Evolutionary conservation across 2,113 vertebrate species (phyloP), one percentile per base, ranked within the genome.

Genomic region (Poeciliopsis turrubarensis): DNA sequence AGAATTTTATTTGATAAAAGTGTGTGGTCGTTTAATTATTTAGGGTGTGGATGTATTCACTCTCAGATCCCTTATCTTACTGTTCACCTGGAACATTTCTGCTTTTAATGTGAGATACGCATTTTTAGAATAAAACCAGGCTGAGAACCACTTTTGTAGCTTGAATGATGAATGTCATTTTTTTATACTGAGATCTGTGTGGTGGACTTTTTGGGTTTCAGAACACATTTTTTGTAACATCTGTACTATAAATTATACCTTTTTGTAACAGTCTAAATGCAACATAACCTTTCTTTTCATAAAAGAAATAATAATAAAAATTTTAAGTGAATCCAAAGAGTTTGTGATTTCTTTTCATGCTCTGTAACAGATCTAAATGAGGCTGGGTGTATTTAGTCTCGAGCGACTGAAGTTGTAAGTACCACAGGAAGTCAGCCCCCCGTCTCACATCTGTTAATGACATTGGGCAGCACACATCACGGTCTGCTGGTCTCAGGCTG

Each of bases 391-490:
- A 17, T 78, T 67, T 78, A 27, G 32, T 15, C 65, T 14, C 54
- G 31, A 41, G 72, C 65, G 7, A 39, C 31, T 41, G 41, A 63
- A 25, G 65, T 70, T 73, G 44, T 66, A 77, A 78, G 51, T 65
- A 65, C 65, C 60, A 78, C 78, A 90, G 89, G 89, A 93, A 92
- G 75, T 84, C 81, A 72, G 64, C 85, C 75, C 70, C 79, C 86
- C 71, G 65, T 78, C 37, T 85, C 73, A 90, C 94, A 94, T 94
- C 93, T 95, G 93, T 84, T 87, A 88, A 89, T 80, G 68, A 15
- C 80, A 91, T 94, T 92, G 81, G 66, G 86, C 89, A 90, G 89
- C 39, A 92, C 90, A 80, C 82, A 71, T 73, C 39, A 78, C 71
- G 66, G 30, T 70, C 47, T 71, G 62, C 72, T 34, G 65, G 44